phyloP scores from a whole-genome alignment of 1,140 invertebrate genomes.

The Panagrolaimus sp. region DNA sequence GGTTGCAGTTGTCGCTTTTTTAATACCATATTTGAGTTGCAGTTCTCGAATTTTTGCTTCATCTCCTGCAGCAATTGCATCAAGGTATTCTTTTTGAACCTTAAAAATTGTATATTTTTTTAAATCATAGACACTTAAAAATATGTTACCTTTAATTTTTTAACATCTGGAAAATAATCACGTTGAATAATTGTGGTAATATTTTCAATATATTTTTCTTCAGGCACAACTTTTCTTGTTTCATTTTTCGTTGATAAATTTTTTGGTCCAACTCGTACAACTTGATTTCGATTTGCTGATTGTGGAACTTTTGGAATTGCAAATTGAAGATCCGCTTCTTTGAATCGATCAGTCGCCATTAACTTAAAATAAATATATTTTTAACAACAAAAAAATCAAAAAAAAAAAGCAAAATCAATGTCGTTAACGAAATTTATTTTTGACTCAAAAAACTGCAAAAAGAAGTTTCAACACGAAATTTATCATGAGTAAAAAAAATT shows the following conservation, averaged over 20 bases:
- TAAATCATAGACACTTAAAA: no score
- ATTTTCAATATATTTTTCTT: constrained; percentile 65
- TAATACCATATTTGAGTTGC: constrained; percentile 71
- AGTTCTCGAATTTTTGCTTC: constrained; percentile 76
- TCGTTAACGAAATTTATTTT: no score
- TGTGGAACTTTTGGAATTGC: constrained; percentile 15
- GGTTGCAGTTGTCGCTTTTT: constrained; percentile 35
- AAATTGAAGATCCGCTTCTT: constrained; percentile 2
- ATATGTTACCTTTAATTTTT: constrained; percentile 70
- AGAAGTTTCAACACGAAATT: no score
- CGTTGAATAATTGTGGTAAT: constrained; percentile 90
- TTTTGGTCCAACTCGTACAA: constrained; percentile 36
- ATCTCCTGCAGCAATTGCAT: constrained; percentile 83
- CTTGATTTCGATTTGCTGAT: constrained; percentile 17
- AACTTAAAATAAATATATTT: no score
- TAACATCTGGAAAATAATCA: constrained; percentile 92
- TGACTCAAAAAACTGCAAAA: no score
- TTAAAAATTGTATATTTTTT: constrained; percentile 25
- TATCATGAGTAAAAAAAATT: no score
- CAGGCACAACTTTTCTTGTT: constrained; percentile 50
- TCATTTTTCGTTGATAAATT: constrained; percentile 28
- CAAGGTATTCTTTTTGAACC: constrained; percentile 84
- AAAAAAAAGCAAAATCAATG: no score
- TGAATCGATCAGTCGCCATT: neutral
- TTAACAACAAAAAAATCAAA: no score